Evolutionary conservation across 1,140 invertebrate species (phyloP), one percentile per base, ranked within the genome.

Genomic region (Papilio machaon): DNA sequence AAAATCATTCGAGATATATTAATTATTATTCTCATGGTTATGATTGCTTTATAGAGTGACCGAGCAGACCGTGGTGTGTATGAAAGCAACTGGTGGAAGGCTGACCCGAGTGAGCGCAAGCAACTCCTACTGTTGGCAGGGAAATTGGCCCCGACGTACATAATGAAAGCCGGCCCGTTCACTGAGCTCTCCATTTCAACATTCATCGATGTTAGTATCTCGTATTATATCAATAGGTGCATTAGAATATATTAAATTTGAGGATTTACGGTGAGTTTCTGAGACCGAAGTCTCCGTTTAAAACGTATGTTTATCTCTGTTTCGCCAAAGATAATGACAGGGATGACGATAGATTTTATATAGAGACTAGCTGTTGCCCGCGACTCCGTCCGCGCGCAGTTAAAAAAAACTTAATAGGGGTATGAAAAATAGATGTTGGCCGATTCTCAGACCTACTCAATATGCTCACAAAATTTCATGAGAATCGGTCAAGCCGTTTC

Each of bases 81-180:
- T 43, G 73, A 47, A 6, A 88, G 84, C 67, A 82, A 85, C 23
- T 88, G 87, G 85, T 88, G 85, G 87, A 73, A 75, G 58, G 79
- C 70, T 13, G 81, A 85, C 64, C 38, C 73, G 9, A 58, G 67
- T 10, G 43, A 85, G 5, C 78, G 79, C 6, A 83, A 75, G 38
- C 81, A 80, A 30, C 38, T 85, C 2, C 8, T 84, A 13, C 52
- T 88, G 2, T 80, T 88, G 15, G 83, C 85, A n/a, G 87, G 85
- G 4, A 86, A 88, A 81, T 73, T 88, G 13, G 78, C 83, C 67
- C 60, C 64, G 0, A 35, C 77, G 15, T 67, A 82, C 5, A 78
- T 83, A 52, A 79, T 84, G 4, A 82, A 77, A 15, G 87, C 85
- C 13, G 87, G 87, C 5, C 87, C 87, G 3, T 85, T 86, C 43